Base-by-base conservation (phyloP, 2,113 vertebrate species). In the Pogona vitticeps region DNA sequence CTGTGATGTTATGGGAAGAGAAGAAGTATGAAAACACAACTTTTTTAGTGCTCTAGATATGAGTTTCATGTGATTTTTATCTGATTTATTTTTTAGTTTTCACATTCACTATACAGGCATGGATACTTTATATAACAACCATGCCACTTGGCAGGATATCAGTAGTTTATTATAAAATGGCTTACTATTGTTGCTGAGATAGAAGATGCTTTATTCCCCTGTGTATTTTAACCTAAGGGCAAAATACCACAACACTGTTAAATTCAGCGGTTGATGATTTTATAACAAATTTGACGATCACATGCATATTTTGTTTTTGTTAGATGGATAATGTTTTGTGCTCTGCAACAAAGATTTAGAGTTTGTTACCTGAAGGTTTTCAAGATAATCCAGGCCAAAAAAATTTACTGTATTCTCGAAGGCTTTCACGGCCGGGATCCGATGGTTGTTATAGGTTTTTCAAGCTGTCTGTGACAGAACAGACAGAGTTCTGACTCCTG, bases 321-420 rank as follows among this genome's bases (percentile, higher is more conserved):
- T 75, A 58, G 20, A 15, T 70, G 82, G 13, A 18, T 84, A 46
- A 38, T 52, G 23, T 31, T 38, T 85, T 86, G 12, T 82, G 67
- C 90, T 91, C 88, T 80, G 17, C 52, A 85, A 67, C 7, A 82
- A 77, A 21, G 88, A 91, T 83, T 76, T 78, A 18, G 59, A 61
- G 15, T 1, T 15, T 42, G 14, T n/a, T 42, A 63, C 40, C 38
- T 80, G 13, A 80, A 31, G 0, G 33, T 31, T 52, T 52, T 52
- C 5, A 52, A n/a, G n/a, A n/a, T n/a, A n/a, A n/a, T n/a, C n/a
- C n/a, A n/a, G n/a, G n/a, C n/a, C n/a, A n/a, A n/a, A n/a, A n/a
- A n/a, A n/a, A n/a, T n/a, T n/a, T n/a, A n/a, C n/a, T n/a, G n/a
- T n/a, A n/a, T n/a, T n/a, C n/a, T n/a, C n/a, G n/a, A n/a, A n/a